phyloP scores from a whole-genome alignment of 2,797 vertebrate species.

The Salmo trutta region DNA sequence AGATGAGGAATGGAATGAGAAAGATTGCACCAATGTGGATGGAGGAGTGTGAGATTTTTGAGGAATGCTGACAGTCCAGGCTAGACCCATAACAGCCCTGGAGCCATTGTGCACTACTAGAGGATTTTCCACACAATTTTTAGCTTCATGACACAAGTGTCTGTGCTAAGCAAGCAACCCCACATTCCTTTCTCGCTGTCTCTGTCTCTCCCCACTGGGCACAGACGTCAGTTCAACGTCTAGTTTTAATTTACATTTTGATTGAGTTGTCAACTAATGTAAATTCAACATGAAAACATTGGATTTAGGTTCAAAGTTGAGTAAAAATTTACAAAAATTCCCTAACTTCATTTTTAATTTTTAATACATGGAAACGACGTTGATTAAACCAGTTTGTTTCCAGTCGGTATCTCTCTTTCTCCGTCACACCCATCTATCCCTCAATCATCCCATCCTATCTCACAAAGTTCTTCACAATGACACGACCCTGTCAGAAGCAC shows the following conservation, averaged over 20 bases:
- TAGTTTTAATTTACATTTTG: not conserved
- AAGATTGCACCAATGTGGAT: conserved; percentile 64
- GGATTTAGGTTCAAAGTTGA: no score
- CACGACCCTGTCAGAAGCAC: conserved; percentile 30
- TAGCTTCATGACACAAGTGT: conserved; percentile 44
- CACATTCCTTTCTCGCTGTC: not conserved
- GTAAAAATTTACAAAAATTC: no score
- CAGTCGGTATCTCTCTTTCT: not conserved
- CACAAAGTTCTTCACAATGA: conserved; percentile 1
- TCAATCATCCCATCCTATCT: no score
- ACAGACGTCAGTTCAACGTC: not conserved
- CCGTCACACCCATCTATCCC: not conserved
- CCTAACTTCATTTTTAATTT: no score
- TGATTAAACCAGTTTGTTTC: no score
- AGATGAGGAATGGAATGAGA: conserved; percentile 31
- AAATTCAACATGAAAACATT: not conserved
- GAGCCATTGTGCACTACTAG: conserved; percentile 37
- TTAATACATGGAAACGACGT: no score
- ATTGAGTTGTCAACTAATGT: not conserved
- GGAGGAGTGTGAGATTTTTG: conserved; percentile 60
- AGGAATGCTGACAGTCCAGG: conserved; percentile 60
- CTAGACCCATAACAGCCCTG: conserved; percentile 40
- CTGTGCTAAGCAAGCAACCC: conserved; percentile 7
- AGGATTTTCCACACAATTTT: conserved; percentile 58
- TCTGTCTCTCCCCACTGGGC: not conserved